Conservation (phyloP, 2,888 invertebrate species). For the Tipula confusa region DNA sequence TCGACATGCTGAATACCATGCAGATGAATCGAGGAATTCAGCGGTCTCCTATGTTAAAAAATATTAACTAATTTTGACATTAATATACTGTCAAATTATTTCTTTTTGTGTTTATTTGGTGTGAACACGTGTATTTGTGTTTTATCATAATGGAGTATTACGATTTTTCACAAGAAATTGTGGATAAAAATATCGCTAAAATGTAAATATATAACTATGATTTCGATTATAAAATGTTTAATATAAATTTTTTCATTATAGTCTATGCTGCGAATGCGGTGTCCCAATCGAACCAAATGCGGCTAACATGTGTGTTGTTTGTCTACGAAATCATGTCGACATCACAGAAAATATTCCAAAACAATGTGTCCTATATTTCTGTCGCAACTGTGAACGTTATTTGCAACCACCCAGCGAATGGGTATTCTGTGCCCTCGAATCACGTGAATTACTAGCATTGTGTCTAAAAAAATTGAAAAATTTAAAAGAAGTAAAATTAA, state of each 20-base stretch:
- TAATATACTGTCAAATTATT: background rate
- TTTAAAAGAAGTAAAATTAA: slow-evolving; percentile 78
- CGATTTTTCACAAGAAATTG: background rate
- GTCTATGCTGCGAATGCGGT: slow-evolving; percentile 94
- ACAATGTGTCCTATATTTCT: slow-evolving; percentile 84
- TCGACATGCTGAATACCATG: background rate
- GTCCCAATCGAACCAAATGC: slow-evolving; percentile 89
- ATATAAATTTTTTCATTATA: slow-evolving; percentile 42
- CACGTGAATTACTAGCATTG: slow-evolving; percentile 79
- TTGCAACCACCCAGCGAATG: slow-evolving; percentile 88
- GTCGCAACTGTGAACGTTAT: slow-evolving; percentile 91
- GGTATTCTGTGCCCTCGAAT: slow-evolving; percentile 82
- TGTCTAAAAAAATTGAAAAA: slow-evolving; percentile 92
- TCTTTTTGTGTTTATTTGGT: background rate
- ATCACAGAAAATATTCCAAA: slow-evolving; percentile 96
- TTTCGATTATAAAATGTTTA: background rate
- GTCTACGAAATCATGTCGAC: slow-evolving; percentile 85
- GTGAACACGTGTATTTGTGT: background rate
- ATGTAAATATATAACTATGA: background rate
- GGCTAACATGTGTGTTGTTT: slow-evolving; percentile 95
- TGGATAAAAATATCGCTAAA: background rate
- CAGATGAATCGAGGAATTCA: background rate
- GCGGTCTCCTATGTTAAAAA: background rate
- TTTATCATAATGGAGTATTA: slow-evolving; percentile 5
- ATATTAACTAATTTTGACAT: background rate